Conservation (phyloP, 2,113 vertebrate species). For the Uropsilus gracilis region DNA sequence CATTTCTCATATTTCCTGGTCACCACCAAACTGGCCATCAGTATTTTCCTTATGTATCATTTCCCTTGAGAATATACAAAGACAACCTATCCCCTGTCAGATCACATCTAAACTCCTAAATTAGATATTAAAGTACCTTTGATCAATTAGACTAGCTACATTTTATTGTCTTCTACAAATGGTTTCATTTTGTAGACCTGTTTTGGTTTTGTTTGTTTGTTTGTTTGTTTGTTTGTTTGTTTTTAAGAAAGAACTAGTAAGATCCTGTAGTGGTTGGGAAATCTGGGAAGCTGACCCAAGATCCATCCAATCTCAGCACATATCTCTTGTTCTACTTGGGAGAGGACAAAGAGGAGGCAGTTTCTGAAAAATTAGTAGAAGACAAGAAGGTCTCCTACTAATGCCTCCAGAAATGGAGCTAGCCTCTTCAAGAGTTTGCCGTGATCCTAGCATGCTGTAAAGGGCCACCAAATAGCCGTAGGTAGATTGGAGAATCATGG, state of each 20-base stretch:
- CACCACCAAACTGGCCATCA: not conserved
- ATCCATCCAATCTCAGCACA: not conserved
- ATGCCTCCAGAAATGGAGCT: conserved; percentile 11
- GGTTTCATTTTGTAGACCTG: not conserved
- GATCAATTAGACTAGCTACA: not conserved
- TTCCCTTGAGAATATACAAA: not conserved
- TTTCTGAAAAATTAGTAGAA: not conserved
- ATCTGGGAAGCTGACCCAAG: not conserved
- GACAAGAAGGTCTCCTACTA: not conserved
- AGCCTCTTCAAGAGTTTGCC: not conserved
- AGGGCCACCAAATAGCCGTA: not conserved
- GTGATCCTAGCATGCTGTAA: not conserved
- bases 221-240: not conserved
- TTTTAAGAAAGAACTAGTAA: not conserved
- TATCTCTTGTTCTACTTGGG: not conserved
- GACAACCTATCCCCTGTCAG: not conserved
- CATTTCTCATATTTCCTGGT: not conserved
- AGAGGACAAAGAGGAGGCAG: not conserved
- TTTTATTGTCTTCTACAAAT: not conserved
- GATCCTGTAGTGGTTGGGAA: not conserved
- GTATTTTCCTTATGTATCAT: not conserved
- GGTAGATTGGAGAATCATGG: not conserved
- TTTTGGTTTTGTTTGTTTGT: not conserved
- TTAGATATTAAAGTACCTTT: not conserved
- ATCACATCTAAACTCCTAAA: not conserved